These are phyloP conservation scores for Epinotia ramella DNA, from an alignment of 2,888 invertebrate genomes.

Conservation along the genomic window DNA sequence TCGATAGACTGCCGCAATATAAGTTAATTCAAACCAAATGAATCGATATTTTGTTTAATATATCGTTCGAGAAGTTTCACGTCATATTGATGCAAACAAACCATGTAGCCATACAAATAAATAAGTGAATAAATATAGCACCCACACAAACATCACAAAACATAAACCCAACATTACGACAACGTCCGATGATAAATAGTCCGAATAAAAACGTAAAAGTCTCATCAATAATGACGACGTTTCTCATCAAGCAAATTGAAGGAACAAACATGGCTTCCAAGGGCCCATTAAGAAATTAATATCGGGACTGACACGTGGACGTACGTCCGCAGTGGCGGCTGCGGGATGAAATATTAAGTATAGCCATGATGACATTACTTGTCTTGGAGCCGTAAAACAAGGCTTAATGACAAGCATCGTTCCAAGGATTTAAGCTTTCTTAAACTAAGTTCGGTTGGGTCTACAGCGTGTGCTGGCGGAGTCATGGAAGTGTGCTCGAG, in stretches of 20 bases:
- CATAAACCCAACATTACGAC: slow-evolving; percentile 52
- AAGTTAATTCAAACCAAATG: not conserved
- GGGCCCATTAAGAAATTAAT: slow-evolving; percentile 75
- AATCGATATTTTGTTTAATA: not conserved
- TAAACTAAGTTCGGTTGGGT: not conserved
- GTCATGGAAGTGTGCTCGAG: too few species aligned
- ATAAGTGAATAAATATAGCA: not conserved
- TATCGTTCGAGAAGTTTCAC: not conserved
- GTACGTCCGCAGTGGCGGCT: slow-evolving; percentile 42
- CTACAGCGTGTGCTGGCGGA: not conserved
- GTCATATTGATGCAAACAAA: not conserved
- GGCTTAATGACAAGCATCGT: not conserved
- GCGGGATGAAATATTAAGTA: slow-evolving; percentile 39
- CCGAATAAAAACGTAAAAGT: slow-evolving; percentile 58
- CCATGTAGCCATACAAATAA: not conserved
- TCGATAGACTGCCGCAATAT: not conserved
- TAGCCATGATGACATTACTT: slow-evolving; percentile 26
- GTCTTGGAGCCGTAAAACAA: slow-evolving; percentile 20
- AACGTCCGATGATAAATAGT: slow-evolving; percentile 59
- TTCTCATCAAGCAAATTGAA: slow-evolving; percentile 72
- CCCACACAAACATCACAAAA: slow-evolving; percentile 7
- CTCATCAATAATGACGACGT: slow-evolving; percentile 68
- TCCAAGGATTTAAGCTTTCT: not conserved
- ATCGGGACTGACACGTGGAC: slow-evolving; percentile 60
- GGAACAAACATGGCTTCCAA: slow-evolving; percentile 53